Evolutionary conservation across 2,888 invertebrate species (phyloP).

Genomic region (Euclidia mi): DNA sequence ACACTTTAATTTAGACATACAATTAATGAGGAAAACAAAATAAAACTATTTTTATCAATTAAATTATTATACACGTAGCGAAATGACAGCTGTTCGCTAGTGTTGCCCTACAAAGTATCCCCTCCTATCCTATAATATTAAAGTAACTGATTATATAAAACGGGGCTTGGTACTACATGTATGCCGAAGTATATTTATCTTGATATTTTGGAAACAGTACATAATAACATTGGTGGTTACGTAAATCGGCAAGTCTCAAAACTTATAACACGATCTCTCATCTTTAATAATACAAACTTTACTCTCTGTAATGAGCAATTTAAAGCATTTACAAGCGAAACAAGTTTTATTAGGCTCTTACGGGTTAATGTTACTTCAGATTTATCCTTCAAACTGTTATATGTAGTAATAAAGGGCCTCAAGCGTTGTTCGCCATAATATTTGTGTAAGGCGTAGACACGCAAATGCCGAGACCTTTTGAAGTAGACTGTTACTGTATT

Average conservation of each 20-base stretch:
- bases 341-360: not conserved
- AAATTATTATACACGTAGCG: too few relatives aligned
- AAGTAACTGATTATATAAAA: too few relatives aligned
- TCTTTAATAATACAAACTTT: constrained; percentile 4
- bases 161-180: too few relatives aligned
- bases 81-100: too few relatives aligned
- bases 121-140: too few relatives aligned
- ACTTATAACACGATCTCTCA: constrained; percentile 12
- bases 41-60: too few relatives aligned
- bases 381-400: constrained; percentile 22
- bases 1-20: too few relatives aligned
- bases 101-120: too few relatives aligned
- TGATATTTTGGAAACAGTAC: too few relatives aligned
- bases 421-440: constrained; percentile 43
- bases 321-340: constrained; percentile 14
- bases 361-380: constrained; percentile 24
- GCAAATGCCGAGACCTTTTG: constrained; percentile 52
- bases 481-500: constrained; percentile 39
- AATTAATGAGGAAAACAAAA: too few relatives aligned
- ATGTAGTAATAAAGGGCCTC: constrained; percentile 30
- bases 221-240: too few relatives aligned
- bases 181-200: too few relatives aligned
- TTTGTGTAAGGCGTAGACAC: constrained; percentile 50
- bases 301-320: constrained; percentile 10
- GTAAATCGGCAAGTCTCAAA: constrained; percentile 3